Conservation (phyloP, 1,140 invertebrate genomes). For the Neocloeon triangulifer region DNA sequence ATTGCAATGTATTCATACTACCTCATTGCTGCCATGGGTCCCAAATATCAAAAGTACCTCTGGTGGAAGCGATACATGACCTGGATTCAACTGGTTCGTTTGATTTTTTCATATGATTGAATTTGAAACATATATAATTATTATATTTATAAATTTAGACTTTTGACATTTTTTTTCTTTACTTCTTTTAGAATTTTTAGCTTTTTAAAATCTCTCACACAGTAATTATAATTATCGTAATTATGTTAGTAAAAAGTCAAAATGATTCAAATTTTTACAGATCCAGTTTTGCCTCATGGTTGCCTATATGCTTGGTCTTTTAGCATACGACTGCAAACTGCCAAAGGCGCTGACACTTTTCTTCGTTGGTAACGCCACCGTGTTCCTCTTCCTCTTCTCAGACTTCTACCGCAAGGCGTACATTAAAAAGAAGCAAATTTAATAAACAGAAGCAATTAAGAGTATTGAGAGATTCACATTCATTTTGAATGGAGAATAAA, state of each 20-base stretch:
- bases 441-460: too few relatives aligned
- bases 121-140: too few relatives aligned
- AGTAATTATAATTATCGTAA: too few relatives aligned
- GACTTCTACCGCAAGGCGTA: constrained; percentile 35
- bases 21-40: constrained; percentile 41
- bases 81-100: constrained; percentile 38
- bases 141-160: too few relatives aligned
- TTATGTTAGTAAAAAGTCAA: too few relatives aligned
- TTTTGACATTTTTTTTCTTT: too few relatives aligned
- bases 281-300: constrained; percentile 31
- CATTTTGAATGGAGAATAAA: too few relatives aligned
- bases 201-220: too few relatives aligned
- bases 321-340: constrained; percentile 26
- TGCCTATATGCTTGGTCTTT: constrained; percentile 20
- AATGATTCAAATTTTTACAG: too few relatives aligned
- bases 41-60: constrained; percentile 38
- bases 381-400: constrained; percentile 30
- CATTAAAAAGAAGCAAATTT: constrained; percentile 17
- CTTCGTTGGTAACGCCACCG: constrained; percentile 25
- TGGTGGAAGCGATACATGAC: constrained; percentile 73
- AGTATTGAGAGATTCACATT: too few relatives aligned
- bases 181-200: too few relatives aligned
- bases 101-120: too few relatives aligned
- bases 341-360: constrained; percentile 32
- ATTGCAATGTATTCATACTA: constrained; percentile 58